A percentile compares a stretch with the other conserved stretches of the same genome.
Evolutionary conservation across 2,797 vertebrate genomes (phyloP).

Genomic region (Lepus townsendii): DNA sequence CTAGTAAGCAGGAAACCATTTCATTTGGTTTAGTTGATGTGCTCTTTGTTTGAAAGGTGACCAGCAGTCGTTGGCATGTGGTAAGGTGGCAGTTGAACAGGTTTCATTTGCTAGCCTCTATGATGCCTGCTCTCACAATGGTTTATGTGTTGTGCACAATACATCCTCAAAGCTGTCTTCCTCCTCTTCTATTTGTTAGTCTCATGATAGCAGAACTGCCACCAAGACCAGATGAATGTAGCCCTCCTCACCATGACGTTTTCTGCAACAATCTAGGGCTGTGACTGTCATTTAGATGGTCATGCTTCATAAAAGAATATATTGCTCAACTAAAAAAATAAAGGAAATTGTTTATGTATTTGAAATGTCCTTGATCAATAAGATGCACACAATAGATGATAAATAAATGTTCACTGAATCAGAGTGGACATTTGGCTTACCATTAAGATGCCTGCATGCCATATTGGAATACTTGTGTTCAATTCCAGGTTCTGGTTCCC

Average conservation of each 20-base stretch:
- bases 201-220: not conserved
- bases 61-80: not conserved
- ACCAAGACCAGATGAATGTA: not conserved
- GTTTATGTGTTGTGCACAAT: not conserved
- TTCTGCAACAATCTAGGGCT: not conserved
- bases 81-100: not conserved
- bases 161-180: not conserved
- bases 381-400: not conserved
- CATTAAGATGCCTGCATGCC: too few relatives aligned
- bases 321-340: not conserved
- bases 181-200: not conserved
- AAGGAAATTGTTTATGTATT: not conserved
- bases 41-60: conserved; percentile 61
- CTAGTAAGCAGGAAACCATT: conserved; percentile 68
- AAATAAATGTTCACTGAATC: not conserved
- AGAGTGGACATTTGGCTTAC: too few relatives aligned
- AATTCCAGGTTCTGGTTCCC: too few relatives aligned
- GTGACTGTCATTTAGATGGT: not conserved
- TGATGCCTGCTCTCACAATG: not conserved
- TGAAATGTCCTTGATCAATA: conserved; percentile 30
- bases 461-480: too few relatives aligned
- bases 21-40: conserved; percentile 50
- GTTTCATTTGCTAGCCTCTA: not conserved
- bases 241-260: not conserved
- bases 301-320: not conserved